Evolutionary conservation across 92 coral and sea anemone genomes (phyloP).

Genomic region (Parazoanthus swiftii): DNA sequence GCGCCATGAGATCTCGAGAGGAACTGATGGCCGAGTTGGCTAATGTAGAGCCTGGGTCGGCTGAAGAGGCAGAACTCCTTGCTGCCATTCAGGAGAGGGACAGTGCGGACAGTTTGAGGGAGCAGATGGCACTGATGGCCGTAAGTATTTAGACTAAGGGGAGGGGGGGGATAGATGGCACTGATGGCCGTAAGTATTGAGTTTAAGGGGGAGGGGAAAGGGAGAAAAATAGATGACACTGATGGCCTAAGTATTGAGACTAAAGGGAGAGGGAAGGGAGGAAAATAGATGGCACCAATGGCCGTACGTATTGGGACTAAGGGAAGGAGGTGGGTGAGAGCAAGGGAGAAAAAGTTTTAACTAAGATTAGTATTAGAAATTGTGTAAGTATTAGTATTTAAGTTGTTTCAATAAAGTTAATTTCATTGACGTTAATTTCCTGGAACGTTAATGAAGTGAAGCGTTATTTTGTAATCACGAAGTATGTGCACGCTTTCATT

Average conservation of each 20-base stretch:
- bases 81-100: conserved; percentile 67
- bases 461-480: background rate
- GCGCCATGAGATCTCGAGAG: conserved; percentile 58
- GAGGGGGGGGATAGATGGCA: background rate
- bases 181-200: too few species aligned
- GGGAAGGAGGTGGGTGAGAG: background rate
- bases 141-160: background rate
- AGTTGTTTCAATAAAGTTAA: too few species aligned
- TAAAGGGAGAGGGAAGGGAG: background rate
- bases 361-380: background rate
- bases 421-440: too few species aligned
- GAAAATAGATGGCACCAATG: background rate
- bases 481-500: background rate
- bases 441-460: too few species aligned
- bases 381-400: too few species aligned
- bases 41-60: conserved; percentile 80
- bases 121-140: conserved; percentile 52
- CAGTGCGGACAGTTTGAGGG: conserved; percentile 70
- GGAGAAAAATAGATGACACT: background rate
- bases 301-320: too few species aligned
- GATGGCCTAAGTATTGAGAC: background rate
- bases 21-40: conserved; percentile 81
- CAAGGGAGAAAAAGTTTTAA: too few species aligned
- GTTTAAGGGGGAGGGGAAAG: background rate
- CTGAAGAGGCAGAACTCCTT: conserved; percentile 76